Evolutionary conservation across 2,888 invertebrate genomes (phyloP), one percentile per base, ranked within the genome.

Genomic region (Epistrophella euchroma): DNA sequence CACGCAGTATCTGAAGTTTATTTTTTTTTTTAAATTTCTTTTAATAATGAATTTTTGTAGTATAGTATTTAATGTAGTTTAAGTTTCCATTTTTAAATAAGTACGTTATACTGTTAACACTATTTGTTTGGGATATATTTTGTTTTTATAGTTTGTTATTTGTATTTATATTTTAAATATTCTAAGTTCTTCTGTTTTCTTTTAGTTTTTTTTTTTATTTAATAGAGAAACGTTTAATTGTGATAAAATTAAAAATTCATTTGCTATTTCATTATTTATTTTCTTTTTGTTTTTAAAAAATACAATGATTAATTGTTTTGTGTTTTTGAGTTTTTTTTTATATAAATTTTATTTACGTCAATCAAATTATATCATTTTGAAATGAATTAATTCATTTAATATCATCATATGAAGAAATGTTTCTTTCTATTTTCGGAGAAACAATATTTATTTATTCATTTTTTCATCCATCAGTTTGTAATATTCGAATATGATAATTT

Each of bases 361-460:
- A 66, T 73, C 58, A 70, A 45, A 43, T 78, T 45, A 68, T 84
- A 79, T 79, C 37, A 37, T 47, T 74, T 45, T 71, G 32, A 82
- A 84, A 87, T 87, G 78, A 88, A 87, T 82, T 76, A 79, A 82
- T 88, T 86, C 77, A 78, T 86, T 86, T 80, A 83, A 78, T 84
- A 79, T 84, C 76, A 64, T 87, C 74, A 71, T n/a, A n/a, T 82
- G 64, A 86, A 82, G 50, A 86, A 82, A 71, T 86, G 86, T 88
- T 81, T 79, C 82, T 77, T 80, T 73, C 70, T 88, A 84, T 84
- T 77, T 86, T 77, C 82, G 76, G 73, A 82, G 86, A 86, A 86
- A 86, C 86, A 82, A 75, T 75, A 50, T 87, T 73, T 75, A 64
- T 47, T 76, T 82, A 73, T 71, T 73, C 0, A 52, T 76, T 72